Evolutionary conservation across 2,113 vertebrate genomes (phyloP), one percentile per base, ranked within the genome.

Genomic region (Sylvilagus bachmani): DNA sequence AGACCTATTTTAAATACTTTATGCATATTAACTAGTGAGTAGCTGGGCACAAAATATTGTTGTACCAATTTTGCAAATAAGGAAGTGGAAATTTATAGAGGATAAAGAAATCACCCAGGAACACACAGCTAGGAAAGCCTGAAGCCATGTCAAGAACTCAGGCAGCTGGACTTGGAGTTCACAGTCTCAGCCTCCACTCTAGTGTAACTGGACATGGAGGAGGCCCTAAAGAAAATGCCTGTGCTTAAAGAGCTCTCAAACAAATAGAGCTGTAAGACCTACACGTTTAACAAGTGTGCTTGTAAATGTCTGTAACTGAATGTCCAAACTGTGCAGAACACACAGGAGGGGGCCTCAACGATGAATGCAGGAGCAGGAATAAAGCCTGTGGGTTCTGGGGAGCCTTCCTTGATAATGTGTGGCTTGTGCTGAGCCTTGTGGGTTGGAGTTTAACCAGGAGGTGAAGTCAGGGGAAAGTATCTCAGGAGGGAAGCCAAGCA

Each of bases 21-120:
- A 83, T 12, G 81, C 49, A 90, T 25, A 90, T 13, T 95, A 53
- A 92, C 70, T 90, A 79, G 12, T 5, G 25, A 71, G 21, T 90
- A 81, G 77, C 2, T 36, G 55, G 67, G 14, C 44, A 70, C 64
- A 22, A 81, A 79, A 80, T 49, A 33, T 8, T 36, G 3, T 62
- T 67, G 44, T 12, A 70, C 33, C 53, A 66, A 53, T 64, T 83
- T 83, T 96, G 36, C 53, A 87, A 79, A 71, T 74, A 73, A 74
- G n/a, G n/a, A 81, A 90, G 38, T 31, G 31, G 33, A 93, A 70
- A 19, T 25, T 80, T 55, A 89, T 55, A 78, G 51, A 88, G 31
- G 25, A 25, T 70, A 82, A 67, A 64, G 78, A 78, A 36, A 33
- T 67, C 2, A 11, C 21, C 61, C n/a, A 25, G 38, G 51, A 31